Base-by-base conservation (phyloP, 2,888 invertebrate species). In the Steinernema carpocapsae region DNA sequence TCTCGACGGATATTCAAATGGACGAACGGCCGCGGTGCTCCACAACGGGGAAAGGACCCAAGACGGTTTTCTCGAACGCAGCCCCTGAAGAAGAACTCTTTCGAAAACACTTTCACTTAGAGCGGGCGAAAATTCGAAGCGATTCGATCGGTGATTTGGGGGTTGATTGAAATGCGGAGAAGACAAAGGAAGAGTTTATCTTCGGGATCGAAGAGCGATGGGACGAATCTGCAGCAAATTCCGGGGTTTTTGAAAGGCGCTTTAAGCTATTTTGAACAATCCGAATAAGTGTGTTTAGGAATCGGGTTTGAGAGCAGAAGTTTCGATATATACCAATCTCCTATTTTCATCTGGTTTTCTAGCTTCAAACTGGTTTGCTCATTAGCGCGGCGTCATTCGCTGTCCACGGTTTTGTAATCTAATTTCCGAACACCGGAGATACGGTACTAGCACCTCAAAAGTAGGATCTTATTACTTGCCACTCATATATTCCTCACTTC, bases 1-100 rank as follows among this genome's bases (percentile, higher is more conserved):
- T 19, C 64, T 22, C 48, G 48, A 48, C 64, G 26, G 64, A 32
- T 37, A 64, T 64, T 64, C 64, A 64, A 29, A 64, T 29, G 29
- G 19, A 32, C 12, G 64, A 32, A 64, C 64, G 37, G 29, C 6
- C 29, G 10, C 12, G 64, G 48, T 48, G 48, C 48, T 14, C 48
- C 48, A 14, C 3, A 48, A 32, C 56, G 56, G 64, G 32, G 37
- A 37, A 64, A 64, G 37, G 64, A 52, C 52, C 24, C 52, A 22
- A 37, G 37, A 37, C 37, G 37, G 37, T 37, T 37, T 37, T 37
- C 37, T 10, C 37, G 48, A 19, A 56, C 14, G 17, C 56, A 26
- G 19, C 22, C 24, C 4, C 24, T 22, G 56, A 26, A 19, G 26
- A 56, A 26, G 26, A 56, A 56, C 22, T 26, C 56, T 19, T 56